Evolutionary conservation across 2,888 invertebrate species (phyloP).

Genomic region (Lacanobia oleracea): DNA sequence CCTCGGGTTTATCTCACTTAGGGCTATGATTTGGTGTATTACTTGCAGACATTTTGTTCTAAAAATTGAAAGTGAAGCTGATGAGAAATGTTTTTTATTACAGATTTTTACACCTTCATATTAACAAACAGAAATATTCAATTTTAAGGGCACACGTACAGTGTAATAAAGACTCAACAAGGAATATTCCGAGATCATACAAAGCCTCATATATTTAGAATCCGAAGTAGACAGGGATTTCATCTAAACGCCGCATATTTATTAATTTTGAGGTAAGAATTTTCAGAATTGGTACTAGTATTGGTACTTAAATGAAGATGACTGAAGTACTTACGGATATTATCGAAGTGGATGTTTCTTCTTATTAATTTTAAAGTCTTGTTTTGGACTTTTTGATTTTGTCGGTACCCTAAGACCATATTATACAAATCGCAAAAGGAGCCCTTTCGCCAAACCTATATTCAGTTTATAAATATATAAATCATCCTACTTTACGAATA

Average conservation of each 20-base stretch:
- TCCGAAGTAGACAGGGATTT: conserved; percentile 55
- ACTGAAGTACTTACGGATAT: conserved; percentile 24
- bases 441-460: no score
- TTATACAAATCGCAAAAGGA: no score
- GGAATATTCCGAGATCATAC: conserved; percentile 31
- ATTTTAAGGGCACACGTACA: conserved; percentile 13
- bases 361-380: no score
- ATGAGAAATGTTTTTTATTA: no score
- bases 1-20: no score
- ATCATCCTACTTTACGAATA: no score
- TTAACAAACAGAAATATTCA: conserved; percentile 19
- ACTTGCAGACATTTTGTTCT: no score
- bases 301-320: conserved; percentile 34
- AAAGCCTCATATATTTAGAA: conserved; percentile 56
- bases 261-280: conserved; percentile 43
- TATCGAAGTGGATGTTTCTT: neutral
- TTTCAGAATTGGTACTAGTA: conserved; percentile 19
- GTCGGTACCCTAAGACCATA: no score
- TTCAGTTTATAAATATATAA: no score
- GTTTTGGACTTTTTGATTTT: neutral
- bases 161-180: conserved; percentile 37
- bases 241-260: conserved; percentile 46
- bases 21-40: no score
- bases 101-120: neutral
- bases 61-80: no score